Percentiles rank a stretch among this genome's conserved stretches.
phyloP scores from a whole-genome alignment of 2,888 invertebrate genomes.

The Trachelus stipa region DNA sequence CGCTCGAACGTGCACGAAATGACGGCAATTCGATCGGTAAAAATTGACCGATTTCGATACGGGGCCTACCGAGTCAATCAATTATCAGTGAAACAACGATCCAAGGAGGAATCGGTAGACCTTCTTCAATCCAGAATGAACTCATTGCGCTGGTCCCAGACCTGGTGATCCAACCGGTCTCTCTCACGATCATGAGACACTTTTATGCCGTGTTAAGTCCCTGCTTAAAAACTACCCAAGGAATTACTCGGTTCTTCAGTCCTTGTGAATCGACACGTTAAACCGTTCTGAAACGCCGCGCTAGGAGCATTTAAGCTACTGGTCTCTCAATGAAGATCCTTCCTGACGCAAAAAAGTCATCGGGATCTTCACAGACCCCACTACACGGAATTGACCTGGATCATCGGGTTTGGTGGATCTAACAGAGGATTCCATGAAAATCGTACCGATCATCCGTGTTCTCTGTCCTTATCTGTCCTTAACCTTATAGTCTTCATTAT shows the following conservation, averaged over 20 bases:
- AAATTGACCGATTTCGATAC: slow-evolving; percentile 22
- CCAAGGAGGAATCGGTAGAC: neutral
- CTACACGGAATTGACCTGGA: neutral
- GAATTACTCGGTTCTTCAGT: slow-evolving; percentile 14
- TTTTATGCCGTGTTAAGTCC: slow-evolving; percentile 11
- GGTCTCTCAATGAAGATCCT: slow-evolving; percentile 4
- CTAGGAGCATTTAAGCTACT: neutral
- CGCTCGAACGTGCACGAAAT: slow-evolving; percentile 12
- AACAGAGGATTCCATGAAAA: neutral
- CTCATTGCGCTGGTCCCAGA: neutral
- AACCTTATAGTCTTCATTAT: neutral
- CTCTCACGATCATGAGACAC: slow-evolving; percentile 21
- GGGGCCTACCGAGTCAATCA: slow-evolving; percentile 32
- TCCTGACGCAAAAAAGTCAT: neutral
- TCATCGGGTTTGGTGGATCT: neutral
- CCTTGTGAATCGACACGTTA: slow-evolving; percentile 2
- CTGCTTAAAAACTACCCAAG: slow-evolving; percentile 8
- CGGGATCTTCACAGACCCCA: neutral
- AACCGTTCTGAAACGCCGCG: slow-evolving; percentile 10
- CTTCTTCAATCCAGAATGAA: neutral
- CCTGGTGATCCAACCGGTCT: neutral
- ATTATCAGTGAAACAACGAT: slow-evolving; percentile 28
- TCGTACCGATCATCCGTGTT: neutral
- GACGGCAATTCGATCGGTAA: slow-evolving; percentile 7
- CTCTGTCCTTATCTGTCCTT: neutral